Evolutionary conservation across 2,113 vertebrate species (phyloP).

Genomic region (Triplophysa dalaica): DNA sequence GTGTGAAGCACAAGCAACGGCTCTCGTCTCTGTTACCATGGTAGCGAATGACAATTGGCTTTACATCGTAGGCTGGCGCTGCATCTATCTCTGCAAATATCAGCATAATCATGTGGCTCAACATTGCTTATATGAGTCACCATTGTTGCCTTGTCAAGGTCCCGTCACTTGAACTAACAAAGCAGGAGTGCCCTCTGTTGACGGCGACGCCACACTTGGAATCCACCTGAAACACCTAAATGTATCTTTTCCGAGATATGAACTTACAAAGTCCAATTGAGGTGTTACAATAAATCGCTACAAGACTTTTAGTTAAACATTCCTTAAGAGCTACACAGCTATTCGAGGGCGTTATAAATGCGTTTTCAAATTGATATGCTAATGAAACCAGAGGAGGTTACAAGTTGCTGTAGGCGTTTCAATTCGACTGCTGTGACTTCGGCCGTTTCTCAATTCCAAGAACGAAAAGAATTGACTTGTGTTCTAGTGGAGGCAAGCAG

Average conservation of each 20-base stretch:
- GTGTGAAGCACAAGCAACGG: slow-evolving; percentile 49
- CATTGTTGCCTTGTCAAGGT: slow-evolving; percentile 17
- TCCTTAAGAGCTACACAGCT: not conserved
- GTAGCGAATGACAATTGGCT: slow-evolving; percentile 59
- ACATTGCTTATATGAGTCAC: slow-evolving; percentile 43
- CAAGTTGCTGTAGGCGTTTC: not conserved
- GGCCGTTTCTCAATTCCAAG: no score
- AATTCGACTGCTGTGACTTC: not conserved
- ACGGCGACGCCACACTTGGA: not conserved
- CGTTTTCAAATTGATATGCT: no score
- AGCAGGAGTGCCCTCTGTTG: slow-evolving; percentile 9
- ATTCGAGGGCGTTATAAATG: no score
- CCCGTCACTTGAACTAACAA: slow-evolving; percentile 27
- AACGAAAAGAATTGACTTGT: no score
- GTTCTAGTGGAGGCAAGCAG: no score
- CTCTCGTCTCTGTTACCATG: slow-evolving; percentile 56
- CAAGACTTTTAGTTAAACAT: not conserved
- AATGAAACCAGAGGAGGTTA: no score
- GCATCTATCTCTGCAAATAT: slow-evolving; percentile 57
- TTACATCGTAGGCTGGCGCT: slow-evolving; percentile 54
- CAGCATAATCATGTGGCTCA: slow-evolving; percentile 55
- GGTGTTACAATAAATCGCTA: not conserved
- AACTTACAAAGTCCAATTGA: not conserved
- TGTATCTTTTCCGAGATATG: not conserved
- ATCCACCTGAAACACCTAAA: not conserved